Evolutionary conservation across 53 echinoderm and acorn worm species (phyloP).

Genomic region (Echinometra lucunter): DNA sequence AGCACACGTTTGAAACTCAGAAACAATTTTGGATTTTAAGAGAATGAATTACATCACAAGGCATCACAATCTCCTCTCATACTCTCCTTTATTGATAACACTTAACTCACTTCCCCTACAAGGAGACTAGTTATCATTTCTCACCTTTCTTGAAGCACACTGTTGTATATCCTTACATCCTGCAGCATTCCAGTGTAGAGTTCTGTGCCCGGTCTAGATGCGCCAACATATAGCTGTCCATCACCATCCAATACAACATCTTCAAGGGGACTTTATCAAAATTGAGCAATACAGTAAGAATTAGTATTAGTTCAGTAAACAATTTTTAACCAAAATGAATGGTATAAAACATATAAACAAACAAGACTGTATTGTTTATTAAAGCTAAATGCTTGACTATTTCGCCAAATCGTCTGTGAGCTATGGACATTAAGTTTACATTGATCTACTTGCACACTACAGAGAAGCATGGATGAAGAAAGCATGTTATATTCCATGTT

Average conservation of each 20-base stretch:
- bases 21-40: no score
- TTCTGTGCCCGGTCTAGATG: constrained; percentile 64
- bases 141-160: constrained; percentile 87
- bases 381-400: no score
- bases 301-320: background rate
- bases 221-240: constrained; percentile 87
- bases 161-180: constrained; percentile 93
- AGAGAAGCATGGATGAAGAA: background rate
- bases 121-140: background rate
- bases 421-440: no score
- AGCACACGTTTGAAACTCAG: no score
- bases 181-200: constrained; percentile 85
- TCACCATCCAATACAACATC: constrained; percentile 76
- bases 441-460: no score
- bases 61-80: background rate
- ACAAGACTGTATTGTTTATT: no score
- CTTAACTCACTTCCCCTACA: background rate
- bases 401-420: no score
- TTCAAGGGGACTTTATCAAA: constrained; percentile 66
- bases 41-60: no score
- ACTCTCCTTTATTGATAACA: background rate
- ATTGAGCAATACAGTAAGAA: background rate
- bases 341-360: no score
- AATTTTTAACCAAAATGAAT: no score
- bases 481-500: background rate